Percentiles rank a stretch among this genome's conserved stretches.
These are phyloP conservation scores for Orcinus orca DNA, from an alignment of 2,113 vertebrate genomes.

Conservation along the genomic window DNA sequence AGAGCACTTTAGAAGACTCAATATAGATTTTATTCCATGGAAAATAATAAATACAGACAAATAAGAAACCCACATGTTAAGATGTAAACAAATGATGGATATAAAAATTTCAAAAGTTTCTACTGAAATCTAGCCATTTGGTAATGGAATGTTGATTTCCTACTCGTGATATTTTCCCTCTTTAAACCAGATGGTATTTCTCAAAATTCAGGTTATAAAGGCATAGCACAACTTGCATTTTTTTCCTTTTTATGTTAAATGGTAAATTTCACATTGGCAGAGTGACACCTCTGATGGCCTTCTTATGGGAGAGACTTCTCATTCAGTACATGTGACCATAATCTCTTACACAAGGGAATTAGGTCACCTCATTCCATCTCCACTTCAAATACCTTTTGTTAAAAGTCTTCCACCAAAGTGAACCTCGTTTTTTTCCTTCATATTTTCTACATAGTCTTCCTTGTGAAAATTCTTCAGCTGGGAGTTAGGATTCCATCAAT, in stretches of 20 bases:
- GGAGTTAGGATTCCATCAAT: not conserved
- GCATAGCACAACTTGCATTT: not conserved
- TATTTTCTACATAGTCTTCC: not conserved
- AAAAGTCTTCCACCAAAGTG: not conserved
- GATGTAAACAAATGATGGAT: not conserved
- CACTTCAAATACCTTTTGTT: not conserved
- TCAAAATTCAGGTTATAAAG: conserved; percentile 19
- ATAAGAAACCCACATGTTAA: not conserved
- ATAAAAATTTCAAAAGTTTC: not conserved
- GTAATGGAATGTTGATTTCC: conserved; percentile 2
- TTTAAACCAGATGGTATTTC: not conserved
- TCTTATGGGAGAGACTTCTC: not conserved
- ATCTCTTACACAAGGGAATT: not conserved
- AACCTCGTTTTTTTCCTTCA: not conserved
- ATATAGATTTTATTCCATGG: not conserved
- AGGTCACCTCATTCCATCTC: not conserved
- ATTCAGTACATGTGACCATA: not conserved
- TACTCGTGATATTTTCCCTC: not conserved
- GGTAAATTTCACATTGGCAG: not conserved
- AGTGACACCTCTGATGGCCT: not conserved
- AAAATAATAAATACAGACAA: conserved; percentile 25
- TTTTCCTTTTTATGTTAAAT: not conserved
- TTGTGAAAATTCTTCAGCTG: not conserved
- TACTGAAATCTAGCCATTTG: not conserved
- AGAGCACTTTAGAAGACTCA: not conserved